Evolutionary conservation across 2,888 invertebrate genomes (phyloP).

Genomic region (Cenopis cana): DNA sequence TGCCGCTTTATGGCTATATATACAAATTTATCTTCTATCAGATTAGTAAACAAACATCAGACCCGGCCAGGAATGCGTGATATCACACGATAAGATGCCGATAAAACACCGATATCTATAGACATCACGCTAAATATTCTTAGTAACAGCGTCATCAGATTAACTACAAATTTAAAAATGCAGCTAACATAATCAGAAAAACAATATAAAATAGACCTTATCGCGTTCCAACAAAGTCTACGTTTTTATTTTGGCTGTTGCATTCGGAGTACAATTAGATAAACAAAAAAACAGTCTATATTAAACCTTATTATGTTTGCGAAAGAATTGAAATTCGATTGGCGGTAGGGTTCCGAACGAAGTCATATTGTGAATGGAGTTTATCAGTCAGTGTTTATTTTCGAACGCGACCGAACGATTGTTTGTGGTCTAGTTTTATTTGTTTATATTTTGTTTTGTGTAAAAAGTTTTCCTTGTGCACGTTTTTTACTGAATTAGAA

Average conservation of each 20-base stretch:
- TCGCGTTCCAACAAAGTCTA: background rate
- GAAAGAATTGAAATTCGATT: background rate
- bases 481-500: conserved; percentile 12
- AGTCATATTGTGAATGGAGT: conserved; percentile 40
- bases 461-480: conserved; percentile 13
- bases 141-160: conserved; percentile 29
- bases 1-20: conserved; percentile 15
- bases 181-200: background rate
- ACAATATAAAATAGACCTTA: background rate
- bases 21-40: conserved; percentile 30
- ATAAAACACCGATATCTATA: conserved; percentile 18
- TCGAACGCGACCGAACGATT: conserved; percentile 30
- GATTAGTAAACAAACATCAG: conserved; percentile 35
- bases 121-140: conserved; percentile 36
- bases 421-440: conserved; percentile 16
- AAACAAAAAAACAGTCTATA: background rate
- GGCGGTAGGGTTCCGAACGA: conserved; percentile 9
- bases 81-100: conserved; percentile 34
- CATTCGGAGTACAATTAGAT: background rate
- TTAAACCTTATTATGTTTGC: background rate
- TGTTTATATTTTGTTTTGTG: conserved; percentile 21
- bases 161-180: background rate
- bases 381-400: conserved; percentile 43
- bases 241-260: background rate
- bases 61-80: conserved; percentile 36